Percentiles rank a stretch among this genome's conserved stretches.
These are phyloP conservation scores for Nanorana parkeri DNA, from an alignment of 2,113 vertebrate species.

Conservation along the genomic window DNA sequence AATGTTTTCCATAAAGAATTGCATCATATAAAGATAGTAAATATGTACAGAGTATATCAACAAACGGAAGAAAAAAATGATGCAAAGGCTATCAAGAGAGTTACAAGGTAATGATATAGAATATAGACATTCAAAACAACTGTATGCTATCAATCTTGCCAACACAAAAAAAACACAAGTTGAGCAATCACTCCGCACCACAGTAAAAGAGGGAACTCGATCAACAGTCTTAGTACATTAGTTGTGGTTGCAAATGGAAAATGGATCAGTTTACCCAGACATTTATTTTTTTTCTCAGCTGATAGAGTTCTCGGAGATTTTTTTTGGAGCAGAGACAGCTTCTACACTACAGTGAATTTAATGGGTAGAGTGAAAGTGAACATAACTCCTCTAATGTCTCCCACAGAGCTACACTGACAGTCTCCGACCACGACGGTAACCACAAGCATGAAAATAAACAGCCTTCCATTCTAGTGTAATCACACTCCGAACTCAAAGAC, in stretches of 20 bases:
- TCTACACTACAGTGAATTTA: constrained; percentile 38
- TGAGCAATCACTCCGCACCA: constrained; percentile 13
- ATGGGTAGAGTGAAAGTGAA: constrained; percentile 58
- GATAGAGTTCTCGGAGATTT: constrained; percentile 10
- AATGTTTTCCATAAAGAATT: no score
- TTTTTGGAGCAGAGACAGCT: constrained; percentile 9
- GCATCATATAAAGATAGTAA: no score
- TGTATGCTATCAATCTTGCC: background rate
- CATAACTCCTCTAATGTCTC: constrained; percentile 48
- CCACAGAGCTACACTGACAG: constrained; percentile 63
- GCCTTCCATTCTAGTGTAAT: constrained; percentile 63
- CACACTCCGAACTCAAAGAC: constrained; percentile 35
- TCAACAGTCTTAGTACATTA: constrained; percentile 27
- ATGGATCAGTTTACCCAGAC: constrained; percentile 29
- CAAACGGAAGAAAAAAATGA: no score
- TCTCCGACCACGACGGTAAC: constrained; percentile 59
- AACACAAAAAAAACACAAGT: background rate
- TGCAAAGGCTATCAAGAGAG: no score
- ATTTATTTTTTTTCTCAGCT: constrained; percentile 11
- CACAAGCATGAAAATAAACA: constrained; percentile 65
- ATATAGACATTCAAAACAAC: constrained; percentile 6
- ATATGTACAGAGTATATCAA: no score
- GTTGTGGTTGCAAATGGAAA: constrained; percentile 31
- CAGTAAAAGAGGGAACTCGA: constrained; percentile 5
- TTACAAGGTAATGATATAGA: no score